Evolutionary conservation across 1,140 invertebrate genomes (phyloP), one percentile per base, ranked within the genome.

Genomic region (Pteromalus puparum): DNA sequence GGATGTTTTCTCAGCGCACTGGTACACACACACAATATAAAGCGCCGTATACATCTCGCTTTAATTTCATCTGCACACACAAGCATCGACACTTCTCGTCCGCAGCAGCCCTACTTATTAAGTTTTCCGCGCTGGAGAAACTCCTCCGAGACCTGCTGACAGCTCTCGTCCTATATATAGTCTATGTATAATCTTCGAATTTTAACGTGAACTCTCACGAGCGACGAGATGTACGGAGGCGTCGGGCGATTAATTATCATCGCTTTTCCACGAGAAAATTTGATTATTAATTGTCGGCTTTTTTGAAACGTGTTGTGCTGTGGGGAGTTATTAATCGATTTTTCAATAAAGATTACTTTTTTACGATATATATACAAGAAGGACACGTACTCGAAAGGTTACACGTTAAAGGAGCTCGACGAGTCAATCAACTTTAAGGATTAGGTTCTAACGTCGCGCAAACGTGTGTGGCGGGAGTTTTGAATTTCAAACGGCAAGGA

Each of bases 51-150:
- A 15, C 4, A 15, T 2, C 48, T 53, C 48, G 18, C 53, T 61
- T 61, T 21, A 61, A 61, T 61, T 61, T 61, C 53, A 61, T 61
- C 53, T n/a, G 53, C 53, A 61, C 53, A 61, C 53, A 61, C 53
- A 61, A 61, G 53, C 53, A n/a, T 61, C 53, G 53, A 61, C 53
- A 61, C 53, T n/a, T n/a, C 53, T n/a, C 53, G 53, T 48, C 48
- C 48, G 21, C 21, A 53, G 30, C 18, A 61, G 53, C 53, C 53
- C 18, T 61, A 61, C 53, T 61, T 61, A 61, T 61, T 61, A 61
- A 61, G 53, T 61, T 61, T 61, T 61, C 53, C 53, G 53, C 53
- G 18, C 53, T 21, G 3, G 2, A n/a, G 53, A 61, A 61, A 61
- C 53, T 61, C 53, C 53, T 61, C 6, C 6, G 53, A 61, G 53